phyloP scores from a whole-genome alignment of 64 coral and sea anemone species.

The Stichodactyla mertensii region DNA sequence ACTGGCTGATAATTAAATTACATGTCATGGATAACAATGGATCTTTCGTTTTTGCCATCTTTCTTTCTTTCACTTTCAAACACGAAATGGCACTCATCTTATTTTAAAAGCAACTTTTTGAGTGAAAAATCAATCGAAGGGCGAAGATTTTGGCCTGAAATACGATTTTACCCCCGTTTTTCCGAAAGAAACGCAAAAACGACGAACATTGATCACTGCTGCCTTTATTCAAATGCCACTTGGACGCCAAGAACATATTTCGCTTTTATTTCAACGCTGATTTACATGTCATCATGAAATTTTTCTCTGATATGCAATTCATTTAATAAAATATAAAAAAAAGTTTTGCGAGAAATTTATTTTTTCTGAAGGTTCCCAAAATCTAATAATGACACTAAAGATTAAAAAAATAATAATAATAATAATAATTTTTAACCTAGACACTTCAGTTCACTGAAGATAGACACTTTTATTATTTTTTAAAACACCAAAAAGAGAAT shows the following conservation, averaged over 20 bases:
- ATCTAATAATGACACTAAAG: not conserved
- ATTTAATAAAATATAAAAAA: too few species aligned
- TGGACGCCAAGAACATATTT: too few species aligned
- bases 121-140: not conserved
- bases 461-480: not conserved
- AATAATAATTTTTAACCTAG: not conserved
- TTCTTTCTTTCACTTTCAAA: not conserved
- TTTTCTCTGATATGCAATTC: too few species aligned
- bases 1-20: conserved; percentile 4
- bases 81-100: not conserved
- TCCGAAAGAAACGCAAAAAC: too few species aligned
- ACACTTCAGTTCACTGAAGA: not conserved
- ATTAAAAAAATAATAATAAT: too few species aligned
- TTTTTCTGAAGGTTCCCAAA: not conserved
- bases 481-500: not conserved
- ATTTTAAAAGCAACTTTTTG: not conserved
- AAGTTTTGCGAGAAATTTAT: not conserved
- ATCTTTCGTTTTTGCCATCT: not conserved
- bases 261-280: too few species aligned
- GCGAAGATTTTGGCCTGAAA: not conserved
- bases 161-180: not conserved
- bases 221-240: too few species aligned
- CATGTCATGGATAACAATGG: not conserved
- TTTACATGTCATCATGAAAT: too few species aligned
- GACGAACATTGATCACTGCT: too few species aligned